Percentiles rank a stretch among this genome's conserved stretches.
phyloP scores from a whole-genome alignment of 2,888 invertebrate genomes.

The Crioceris asparagi region DNA sequence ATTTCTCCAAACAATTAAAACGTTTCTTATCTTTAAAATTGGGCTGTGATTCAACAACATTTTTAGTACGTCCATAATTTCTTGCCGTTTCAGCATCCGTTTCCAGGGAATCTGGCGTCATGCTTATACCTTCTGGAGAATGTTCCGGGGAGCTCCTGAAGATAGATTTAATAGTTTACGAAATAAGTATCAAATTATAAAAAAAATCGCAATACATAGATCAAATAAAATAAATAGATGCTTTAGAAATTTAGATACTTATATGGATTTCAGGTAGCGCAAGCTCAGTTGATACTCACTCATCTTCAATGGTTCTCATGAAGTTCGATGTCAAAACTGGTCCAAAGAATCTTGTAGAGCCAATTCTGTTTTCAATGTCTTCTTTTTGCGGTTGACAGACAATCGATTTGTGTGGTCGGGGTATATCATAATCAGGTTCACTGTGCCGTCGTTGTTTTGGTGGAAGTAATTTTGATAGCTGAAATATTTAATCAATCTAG shows the following conservation, averaged over 20 bases:
- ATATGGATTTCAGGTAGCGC: too few relatives aligned
- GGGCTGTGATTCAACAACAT: too few relatives aligned
- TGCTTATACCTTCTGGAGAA: slow-evolving; percentile 24
- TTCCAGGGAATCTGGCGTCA: slow-evolving; percentile 36
- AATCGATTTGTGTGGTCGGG: slow-evolving; percentile 36
- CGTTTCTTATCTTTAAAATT: too few relatives aligned
- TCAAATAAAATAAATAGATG: too few relatives aligned
- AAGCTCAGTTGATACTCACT: slow-evolving; percentile 5
- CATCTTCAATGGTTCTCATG: slow-evolving; percentile 5
- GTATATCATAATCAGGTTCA: slow-evolving; percentile 41
- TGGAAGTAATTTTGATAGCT: slow-evolving; percentile 31
- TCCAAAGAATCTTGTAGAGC: slow-evolving; percentile 35
- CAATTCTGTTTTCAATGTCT: slow-evolving; percentile 22
- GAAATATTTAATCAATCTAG: slow-evolving; percentile 17
- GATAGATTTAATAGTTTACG: too few relatives aligned
- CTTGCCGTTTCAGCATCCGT: too few relatives aligned
- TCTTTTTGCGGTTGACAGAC: slow-evolving; percentile 22
- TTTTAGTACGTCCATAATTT: too few relatives aligned
- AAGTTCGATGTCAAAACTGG: slow-evolving; percentile 23
- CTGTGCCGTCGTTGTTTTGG: slow-evolving; percentile 29
- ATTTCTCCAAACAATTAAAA: too few relatives aligned
- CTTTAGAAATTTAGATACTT: too few relatives aligned
- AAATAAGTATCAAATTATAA: too few relatives aligned
- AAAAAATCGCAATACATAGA: too few relatives aligned
- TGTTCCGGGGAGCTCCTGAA: slow-evolving; percentile 3